phyloP scores from a whole-genome alignment of 1,140 invertebrate species.

The Atopsyche davidsoni region DNA sequence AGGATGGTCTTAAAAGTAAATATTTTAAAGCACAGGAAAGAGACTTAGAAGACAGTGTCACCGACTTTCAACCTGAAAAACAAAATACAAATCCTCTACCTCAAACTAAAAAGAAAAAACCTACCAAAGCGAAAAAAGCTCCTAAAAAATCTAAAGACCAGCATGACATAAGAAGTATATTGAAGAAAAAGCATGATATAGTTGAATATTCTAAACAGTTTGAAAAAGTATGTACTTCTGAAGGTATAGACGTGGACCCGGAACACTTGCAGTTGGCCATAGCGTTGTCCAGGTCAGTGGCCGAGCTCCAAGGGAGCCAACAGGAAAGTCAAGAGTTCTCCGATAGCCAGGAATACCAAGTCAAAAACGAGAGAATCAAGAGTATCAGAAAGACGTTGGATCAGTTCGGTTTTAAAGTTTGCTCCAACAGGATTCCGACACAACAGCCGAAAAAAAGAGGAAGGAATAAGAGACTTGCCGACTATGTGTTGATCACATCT shows the following conservation, averaged over 20 bases:
- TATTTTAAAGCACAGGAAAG: constrained; percentile 11
- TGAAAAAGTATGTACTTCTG: constrained; percentile 37
- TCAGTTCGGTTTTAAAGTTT: constrained; percentile 33
- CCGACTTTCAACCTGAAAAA: constrained; percentile 14
- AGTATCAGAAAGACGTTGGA: constrained; percentile 32
- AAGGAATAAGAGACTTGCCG: constrained; percentile 31
- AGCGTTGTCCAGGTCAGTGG: constrained; percentile 49
- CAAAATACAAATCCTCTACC: background rate
- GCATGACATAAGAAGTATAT: constrained; percentile 38
- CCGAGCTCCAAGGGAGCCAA: constrained; percentile 30
- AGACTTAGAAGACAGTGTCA: constrained; percentile 9
- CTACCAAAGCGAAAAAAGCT: background rate
- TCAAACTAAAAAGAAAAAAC: constrained; percentile 7
- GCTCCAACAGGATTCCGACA: constrained; percentile 1
- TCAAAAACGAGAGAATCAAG: constrained; percentile 23
- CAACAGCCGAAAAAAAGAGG: constrained; percentile 29
- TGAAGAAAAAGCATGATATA: constrained; percentile 39
- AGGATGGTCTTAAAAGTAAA: constrained; percentile 8
- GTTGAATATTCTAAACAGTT: constrained; percentile 39
- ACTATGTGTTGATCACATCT: constrained; percentile 36
- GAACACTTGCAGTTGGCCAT: constrained; percentile 52
- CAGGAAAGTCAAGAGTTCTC: constrained; percentile 19
- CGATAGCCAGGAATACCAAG: constrained; percentile 12
- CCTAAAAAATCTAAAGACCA: constrained; percentile 33
- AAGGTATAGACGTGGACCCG: constrained; percentile 45